These are phyloP conservation scores for Clupea harengus DNA, from an alignment of 2,113 vertebrate species.

Conservation along the genomic window DNA sequence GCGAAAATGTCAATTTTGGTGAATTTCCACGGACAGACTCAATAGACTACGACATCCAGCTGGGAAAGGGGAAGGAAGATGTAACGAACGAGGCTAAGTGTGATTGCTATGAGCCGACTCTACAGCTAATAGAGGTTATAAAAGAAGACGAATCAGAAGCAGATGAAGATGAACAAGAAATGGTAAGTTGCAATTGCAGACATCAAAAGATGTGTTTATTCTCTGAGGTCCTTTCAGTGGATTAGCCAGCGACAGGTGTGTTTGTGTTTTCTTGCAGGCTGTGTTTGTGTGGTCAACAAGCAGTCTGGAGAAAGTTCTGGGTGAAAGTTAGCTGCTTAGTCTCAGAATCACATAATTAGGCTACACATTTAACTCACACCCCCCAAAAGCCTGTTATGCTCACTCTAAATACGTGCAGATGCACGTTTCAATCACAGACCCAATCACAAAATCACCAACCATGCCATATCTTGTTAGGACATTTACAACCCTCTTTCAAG, in stretches of 20 bases:
- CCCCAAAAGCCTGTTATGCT: background rate
- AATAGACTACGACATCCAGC: constrained; percentile 29
- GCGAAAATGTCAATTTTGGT: constrained; percentile 17
- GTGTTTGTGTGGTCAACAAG: constrained; percentile 15
- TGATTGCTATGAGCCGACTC: constrained; percentile 16
- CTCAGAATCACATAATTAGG: background rate
- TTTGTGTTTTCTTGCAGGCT: background rate
- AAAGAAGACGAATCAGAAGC: constrained; percentile 1
- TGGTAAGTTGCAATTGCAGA: constrained; percentile 42
- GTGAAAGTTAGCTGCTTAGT: background rate
- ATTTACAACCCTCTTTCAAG: background rate
- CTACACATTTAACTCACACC: background rate
- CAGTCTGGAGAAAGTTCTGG: background rate
- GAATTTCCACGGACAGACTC: background rate
- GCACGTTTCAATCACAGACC: background rate
- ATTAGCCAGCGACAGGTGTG: background rate
- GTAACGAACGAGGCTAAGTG: background rate
- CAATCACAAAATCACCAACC: background rate
- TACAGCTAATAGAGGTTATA: constrained; percentile 10
- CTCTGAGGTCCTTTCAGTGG: background rate
- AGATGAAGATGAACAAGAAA: constrained; percentile 28
- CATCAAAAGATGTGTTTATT: background rate
- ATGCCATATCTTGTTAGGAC: background rate
- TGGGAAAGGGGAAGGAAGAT: constrained; percentile 35
- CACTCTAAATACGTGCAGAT: background rate